phyloP scores from a whole-genome alignment of 2,797 vertebrate genomes.

The Coilia nasus region DNA sequence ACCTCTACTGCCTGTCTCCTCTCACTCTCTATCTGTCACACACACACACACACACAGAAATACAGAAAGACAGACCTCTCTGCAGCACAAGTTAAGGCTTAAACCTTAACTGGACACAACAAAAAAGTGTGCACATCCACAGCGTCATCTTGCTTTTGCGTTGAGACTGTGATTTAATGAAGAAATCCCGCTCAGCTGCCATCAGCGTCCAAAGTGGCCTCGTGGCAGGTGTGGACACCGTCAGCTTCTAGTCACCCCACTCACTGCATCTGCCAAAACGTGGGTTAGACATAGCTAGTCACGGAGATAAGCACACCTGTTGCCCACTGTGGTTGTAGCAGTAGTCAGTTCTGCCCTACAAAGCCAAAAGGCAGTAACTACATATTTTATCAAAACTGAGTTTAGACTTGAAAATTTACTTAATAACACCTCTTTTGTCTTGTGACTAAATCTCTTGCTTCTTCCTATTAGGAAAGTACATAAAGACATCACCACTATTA shows the following conservation, averaged over 20 bases:
- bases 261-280: neutral
- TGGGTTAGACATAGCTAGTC: neutral
- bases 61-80: no score
- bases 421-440: no score
- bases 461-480: no score
- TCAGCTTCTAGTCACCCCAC: neutral
- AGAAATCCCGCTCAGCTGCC: neutral
- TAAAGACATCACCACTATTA: no score
- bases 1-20: slow-evolving; percentile 17
- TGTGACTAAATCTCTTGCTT: no score
- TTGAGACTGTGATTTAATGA: neutral
- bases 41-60: no score
- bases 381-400: no score
- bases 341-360: no score
- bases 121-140: neutral
- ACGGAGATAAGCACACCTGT: neutral
- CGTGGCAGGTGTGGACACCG: neutral
- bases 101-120: neutral
- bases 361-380: no score
- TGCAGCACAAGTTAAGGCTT: neutral
- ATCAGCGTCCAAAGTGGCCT: neutral
- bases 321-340: neutral
- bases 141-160: neutral
- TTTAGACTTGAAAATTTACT: no score
- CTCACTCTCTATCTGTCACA: slow-evolving; percentile 11